Evolutionary conservation across 2,797 vertebrate species (phyloP), one percentile per base, ranked within the genome.

Genomic region (Sebastes kiyomatsui): DNA sequence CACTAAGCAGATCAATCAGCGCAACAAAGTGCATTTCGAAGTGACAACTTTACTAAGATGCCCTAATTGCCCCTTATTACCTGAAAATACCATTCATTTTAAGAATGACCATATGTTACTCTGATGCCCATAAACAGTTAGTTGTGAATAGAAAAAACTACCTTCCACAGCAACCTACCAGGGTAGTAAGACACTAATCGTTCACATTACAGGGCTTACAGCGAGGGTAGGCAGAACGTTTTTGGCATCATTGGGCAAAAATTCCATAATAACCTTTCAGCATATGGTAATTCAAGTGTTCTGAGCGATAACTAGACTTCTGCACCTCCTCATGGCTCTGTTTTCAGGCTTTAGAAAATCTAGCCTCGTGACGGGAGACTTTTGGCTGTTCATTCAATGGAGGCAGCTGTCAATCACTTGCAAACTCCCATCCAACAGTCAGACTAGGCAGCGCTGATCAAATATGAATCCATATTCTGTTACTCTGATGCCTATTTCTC

Each of bases 1-100:
- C 87, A 78, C 83, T 90, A 75, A 75, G 85, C 60, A 72, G 79
- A 91, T 91, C 81, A 88, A 78, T 94, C 88, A 87, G 72, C 6
- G 25, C 78, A 80, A 74, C 73, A 79, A 75, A 83, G 79, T 67
- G 35, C 69, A 77, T 79, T 90, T 84, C 78, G 30, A 69, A 77
- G 79, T 80, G 81, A 90, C 86, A 86, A 68, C 71, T 86, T 85
- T 68, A 73, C 85, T 65, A 72, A 76, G 74, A 80, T 79, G 68
- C 60, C 42, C 66, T 87, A 88, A 88, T 90, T 90, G 72, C 54
- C 52, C 35, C 73, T 79, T 85, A 72, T 84, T 80, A 85, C 49
- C 61, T 62, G 62, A 35, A 68, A 83, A 87, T 83, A 25, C 28
- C 20, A 68, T 82, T 77, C 1, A 52, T 75, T 75, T 81, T 35